Evolutionary conservation across 2,888 invertebrate genomes (phyloP).

Genomic region (Hartigia nigra): DNA sequence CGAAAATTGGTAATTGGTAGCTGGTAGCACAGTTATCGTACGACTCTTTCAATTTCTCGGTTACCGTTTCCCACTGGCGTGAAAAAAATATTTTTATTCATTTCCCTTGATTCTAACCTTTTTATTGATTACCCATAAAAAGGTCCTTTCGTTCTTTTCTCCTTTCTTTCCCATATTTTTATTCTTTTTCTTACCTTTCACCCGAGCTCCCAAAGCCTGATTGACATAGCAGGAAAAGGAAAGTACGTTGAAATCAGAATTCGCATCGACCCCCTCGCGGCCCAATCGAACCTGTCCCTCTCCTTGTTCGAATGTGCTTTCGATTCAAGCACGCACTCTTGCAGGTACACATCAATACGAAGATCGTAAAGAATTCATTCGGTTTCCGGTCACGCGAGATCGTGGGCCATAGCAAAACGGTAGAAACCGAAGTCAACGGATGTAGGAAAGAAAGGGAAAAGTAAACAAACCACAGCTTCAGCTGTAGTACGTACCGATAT

Average conservation of each 20-base stretch:
- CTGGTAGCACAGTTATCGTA: background rate
- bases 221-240: background rate
- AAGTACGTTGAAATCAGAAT: background rate
- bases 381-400: background rate
- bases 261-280: background rate
- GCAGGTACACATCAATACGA: background rate
- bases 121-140: background rate
- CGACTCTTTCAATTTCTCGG: background rate
- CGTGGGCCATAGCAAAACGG: background rate
- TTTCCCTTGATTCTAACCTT: background rate
- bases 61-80: background rate
- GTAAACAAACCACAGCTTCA: background rate
- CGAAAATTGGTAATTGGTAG: background rate
- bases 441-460: background rate
- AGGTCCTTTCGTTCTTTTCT: background rate
- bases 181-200: background rate
- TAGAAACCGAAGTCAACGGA: background rate
- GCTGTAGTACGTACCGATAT: background rate
- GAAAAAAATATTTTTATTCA: background rate
- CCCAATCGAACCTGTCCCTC: background rate
- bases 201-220: background rate
- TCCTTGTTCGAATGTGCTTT: background rate
- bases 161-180: too few relatives aligned
- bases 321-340: background rate
- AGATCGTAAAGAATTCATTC: background rate